Percentiles rank a stretch among this genome's conserved stretches.
phyloP scores from a whole-genome alignment of 53 echinoderm and acorn worm genomes.

The Echinometra lucunter region DNA sequence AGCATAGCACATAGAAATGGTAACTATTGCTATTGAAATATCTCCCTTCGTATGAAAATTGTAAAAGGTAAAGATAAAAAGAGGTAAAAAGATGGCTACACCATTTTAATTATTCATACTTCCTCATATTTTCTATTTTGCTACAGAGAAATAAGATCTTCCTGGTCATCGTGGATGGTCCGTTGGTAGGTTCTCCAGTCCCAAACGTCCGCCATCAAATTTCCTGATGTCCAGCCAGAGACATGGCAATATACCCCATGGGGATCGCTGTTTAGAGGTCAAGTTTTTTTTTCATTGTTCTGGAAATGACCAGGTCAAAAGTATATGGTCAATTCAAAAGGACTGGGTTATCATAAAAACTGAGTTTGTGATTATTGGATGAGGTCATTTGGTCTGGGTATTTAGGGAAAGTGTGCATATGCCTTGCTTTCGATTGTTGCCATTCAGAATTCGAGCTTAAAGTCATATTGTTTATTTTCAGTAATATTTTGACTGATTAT shows the following conservation, averaged over 20 bases:
- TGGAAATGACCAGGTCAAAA: not conserved
- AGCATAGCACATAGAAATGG: too few species aligned
- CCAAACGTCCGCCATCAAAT: not conserved
- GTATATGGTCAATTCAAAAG: not conserved
- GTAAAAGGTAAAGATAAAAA: too few species aligned
- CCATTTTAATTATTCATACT: not conserved
- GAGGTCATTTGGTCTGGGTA: too few species aligned
- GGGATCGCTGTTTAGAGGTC: not conserved
- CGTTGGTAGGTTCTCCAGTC: not conserved
- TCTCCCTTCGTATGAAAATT: too few species aligned
- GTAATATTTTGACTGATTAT: too few species aligned
- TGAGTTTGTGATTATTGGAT: not conserved
- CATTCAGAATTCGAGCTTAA: too few species aligned
- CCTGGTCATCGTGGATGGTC: not conserved
- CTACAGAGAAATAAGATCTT: not conserved
- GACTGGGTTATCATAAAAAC: too few species aligned
- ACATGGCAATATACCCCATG: not conserved
- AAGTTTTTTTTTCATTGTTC: conserved; percentile 24
- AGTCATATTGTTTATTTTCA: too few species aligned
- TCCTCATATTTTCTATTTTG: not conserved
- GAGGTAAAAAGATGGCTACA: not conserved
- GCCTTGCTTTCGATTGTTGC: too few species aligned
- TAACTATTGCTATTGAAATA: too few species aligned
- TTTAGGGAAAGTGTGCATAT: too few species aligned
- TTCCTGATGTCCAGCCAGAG: conserved; percentile 8